phyloP scores from a whole-genome alignment of 2,797 vertebrate species.

The Pterois miles region DNA sequence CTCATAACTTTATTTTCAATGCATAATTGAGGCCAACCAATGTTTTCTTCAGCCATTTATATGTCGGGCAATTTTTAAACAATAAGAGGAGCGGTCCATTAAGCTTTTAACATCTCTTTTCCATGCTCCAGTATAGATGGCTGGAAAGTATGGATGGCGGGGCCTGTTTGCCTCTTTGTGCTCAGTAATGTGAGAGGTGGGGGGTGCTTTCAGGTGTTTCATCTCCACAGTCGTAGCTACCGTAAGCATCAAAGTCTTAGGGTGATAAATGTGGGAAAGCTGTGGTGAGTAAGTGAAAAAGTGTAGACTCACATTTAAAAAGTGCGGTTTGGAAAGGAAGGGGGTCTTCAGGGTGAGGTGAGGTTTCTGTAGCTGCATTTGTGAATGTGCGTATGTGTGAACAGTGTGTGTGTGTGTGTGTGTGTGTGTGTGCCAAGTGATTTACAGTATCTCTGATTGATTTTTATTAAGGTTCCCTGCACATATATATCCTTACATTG shows the following conservation, averaged over 20 bases:
- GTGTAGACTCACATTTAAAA: conserved; percentile 57
- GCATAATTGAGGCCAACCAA: conserved; percentile 78
- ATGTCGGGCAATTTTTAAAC: conserved; percentile 76
- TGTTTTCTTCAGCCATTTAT: conserved; percentile 76
- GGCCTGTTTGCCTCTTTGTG: conserved; percentile 2
- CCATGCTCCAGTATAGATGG: conserved; percentile 21
- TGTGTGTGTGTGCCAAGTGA: neutral
- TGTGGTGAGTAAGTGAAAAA: conserved; percentile 55
- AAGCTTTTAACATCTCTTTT: conserved; percentile 71
- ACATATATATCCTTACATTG: neutral
- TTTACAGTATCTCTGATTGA: neutral
- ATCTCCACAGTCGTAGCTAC: conserved; percentile 1
- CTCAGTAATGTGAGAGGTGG: conserved; percentile 1
- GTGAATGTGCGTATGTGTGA: conserved; percentile 1
- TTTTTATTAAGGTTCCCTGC: conserved; percentile 1
- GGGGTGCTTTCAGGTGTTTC: conserved; percentile 21
- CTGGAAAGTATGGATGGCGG: conserved; percentile 29
- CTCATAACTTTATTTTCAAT: conserved; percentile 83
- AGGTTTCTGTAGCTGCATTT: conserved; percentile 26
- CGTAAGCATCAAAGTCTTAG: conserved; percentile 38
- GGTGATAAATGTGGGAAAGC: conserved; percentile 45
- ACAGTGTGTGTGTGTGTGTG: neutral
- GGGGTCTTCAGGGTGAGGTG: conserved; percentile 49
- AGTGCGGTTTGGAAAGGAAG: conserved; percentile 64
- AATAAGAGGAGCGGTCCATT: conserved; percentile 75